Base-by-base conservation (phyloP, 1,140 invertebrate species). In the Cardiocondyla obscurior region DNA sequence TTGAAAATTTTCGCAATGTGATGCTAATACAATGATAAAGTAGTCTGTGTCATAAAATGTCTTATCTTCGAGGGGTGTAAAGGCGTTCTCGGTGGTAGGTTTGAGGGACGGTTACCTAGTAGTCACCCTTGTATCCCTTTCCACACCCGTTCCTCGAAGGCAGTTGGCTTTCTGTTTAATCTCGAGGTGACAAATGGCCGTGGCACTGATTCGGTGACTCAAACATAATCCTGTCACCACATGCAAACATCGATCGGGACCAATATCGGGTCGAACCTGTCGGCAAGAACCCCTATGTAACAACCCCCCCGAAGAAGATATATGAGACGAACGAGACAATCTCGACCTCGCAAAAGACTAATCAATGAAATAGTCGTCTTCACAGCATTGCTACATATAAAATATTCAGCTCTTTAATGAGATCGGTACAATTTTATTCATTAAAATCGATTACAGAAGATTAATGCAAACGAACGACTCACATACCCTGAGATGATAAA, bases 161-260 rank as follows among this genome's bases (percentile, higher is more conserved):
- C 89, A 91, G 89, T 91, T 88, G 89, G 89, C 89, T 91, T 88
- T 91, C 87, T 85, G 86, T 91, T 91, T 92, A 92, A 92, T 92
- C 90, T 92, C 84, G 81, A 91, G 84, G 89, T 92, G 91, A 92
- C 91, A 92, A 92, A 92, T 92, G 90, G 91, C 82, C 85, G 82
- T 84, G 89, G 88, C 88, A 90, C 90, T 91, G 91, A 92, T 92
- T 92, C 88, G 91, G 84, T 90, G 91, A 92, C 90, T 92, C 91
- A 92, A 92, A 91, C 87, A 81, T 92, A 92, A 92, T 92, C 91
- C 90, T 87, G 86, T 92, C 91, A 84, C 91, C 91, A 87, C 91
- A 91, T 89, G 87, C 90, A 92, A 92, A 92, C 89, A 92, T 86
- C 87, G 89, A 90, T 92, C 85, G 81, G 87, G 90, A 87, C 89